phyloP scores from a whole-genome alignment of 2,113 vertebrate genomes.

The Megalops atlanticus region DNA sequence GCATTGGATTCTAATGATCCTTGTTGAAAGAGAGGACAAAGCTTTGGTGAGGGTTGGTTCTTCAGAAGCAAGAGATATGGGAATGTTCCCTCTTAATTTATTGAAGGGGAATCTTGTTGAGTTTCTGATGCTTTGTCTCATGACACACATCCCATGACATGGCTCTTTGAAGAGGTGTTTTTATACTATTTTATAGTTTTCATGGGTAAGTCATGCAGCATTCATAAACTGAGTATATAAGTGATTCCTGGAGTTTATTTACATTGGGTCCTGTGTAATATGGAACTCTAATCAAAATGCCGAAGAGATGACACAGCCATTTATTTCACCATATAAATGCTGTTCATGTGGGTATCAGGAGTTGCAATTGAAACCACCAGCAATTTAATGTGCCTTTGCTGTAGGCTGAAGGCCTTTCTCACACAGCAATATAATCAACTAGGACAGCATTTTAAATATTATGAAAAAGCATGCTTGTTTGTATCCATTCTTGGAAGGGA shows the following conservation, averaged over 20 bases:
- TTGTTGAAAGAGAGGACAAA: too few species aligned
- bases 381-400: background rate
- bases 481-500: too few species aligned
- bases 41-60: too few species aligned
- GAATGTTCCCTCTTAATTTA: background rate
- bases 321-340: background rate
- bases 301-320: background rate
- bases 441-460: too few species aligned
- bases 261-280: background rate
- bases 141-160: background rate
- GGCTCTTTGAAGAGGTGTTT: background rate
- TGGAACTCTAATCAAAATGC: constrained; percentile 32
- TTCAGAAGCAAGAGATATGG: too few species aligned
- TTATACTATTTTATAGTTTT: background rate
- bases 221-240: constrained; percentile 36
- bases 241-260: constrained; percentile 29
- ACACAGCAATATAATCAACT: background rate
- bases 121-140: background rate
- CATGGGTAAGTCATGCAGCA: background rate
- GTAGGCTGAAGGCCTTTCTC: background rate
- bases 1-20: too few species aligned
- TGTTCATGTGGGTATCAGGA: background rate
- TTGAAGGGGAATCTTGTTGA: background rate
- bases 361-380: background rate
- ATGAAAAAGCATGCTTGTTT: too few species aligned